Evolutionary conservation across 2,888 invertebrate species (phyloP), one percentile per base, ranked within the genome.

Genomic region (Metalampra italica): DNA sequence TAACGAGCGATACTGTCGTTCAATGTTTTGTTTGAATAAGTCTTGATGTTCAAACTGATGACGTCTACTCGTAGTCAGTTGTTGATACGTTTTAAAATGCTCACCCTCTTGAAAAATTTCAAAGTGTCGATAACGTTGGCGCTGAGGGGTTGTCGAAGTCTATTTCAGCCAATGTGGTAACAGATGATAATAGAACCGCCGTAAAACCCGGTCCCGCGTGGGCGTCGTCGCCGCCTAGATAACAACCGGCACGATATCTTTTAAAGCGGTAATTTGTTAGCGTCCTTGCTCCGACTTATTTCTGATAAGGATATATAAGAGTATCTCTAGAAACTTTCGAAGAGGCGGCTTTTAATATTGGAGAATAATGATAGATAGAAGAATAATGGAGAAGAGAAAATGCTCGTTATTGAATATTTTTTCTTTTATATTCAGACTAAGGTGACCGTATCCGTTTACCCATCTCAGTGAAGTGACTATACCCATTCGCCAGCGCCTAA

Each of bases 231-330:
- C n/a, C 41, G 45, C 68, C 51, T 55, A 79, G 82, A 86, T 85
- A 86, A 78, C 68, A 62, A 66, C 66, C 58, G 59, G 59, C 59
- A 64, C 70, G 67, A 66, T 83, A 82, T 79, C 78, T 83, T 62
- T 74, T 73, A 73, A 80, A 78, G 75, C 68, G 75, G 78, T 83
- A 75, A 86, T 83, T 86, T 86, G 84, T 82, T 80, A 71, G 68
- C 67, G 67, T 70, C 75, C 73, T 70, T 66, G 63, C 66, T 66
- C 61, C 58, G 64, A 60, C 61, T 68, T 60, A 66, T 61, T 62
- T 62, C 64, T 71, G 80, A 79, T 80, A 82, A 76, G 62, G 60
- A 65, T 68, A 69, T 22, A 71, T 66, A 66, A 62, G 66, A 68
- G 60, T 54, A 53, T 54, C 58, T 48, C 45, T 51, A 50, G 57